A percentile compares a stretch with the other conserved stretches of the same genome.
Conservation (phyloP, 2,888 invertebrate genomes). For the Magallana nippona region DNA sequence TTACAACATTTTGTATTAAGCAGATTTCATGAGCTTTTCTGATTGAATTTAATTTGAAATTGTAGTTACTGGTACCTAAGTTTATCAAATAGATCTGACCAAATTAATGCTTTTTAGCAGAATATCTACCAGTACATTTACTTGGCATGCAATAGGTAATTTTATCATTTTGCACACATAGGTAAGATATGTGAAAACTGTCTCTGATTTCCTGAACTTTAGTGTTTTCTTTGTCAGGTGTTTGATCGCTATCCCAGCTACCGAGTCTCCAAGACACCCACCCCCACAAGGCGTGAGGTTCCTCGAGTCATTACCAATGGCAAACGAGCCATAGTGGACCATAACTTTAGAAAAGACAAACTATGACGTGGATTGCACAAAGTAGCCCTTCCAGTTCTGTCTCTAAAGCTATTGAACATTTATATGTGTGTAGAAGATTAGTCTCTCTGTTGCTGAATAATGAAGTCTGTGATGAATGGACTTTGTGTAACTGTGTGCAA, state of each 20-base stretch:
- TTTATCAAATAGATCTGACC: no score
- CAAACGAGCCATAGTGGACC: constrained; percentile 61
- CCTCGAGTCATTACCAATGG: constrained; percentile 67
- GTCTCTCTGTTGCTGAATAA: neutral
- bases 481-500: neutral
- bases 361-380: constrained; percentile 48
- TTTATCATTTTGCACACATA: no score
- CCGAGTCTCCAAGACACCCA: constrained; percentile 64
- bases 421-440: neutral
- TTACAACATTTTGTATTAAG: no score
- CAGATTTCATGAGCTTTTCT: no score
- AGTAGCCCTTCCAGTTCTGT: neutral
- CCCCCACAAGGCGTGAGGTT: constrained; percentile 64
- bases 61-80: no score
- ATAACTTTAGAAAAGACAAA: constrained; percentile 59
- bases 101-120: no score
- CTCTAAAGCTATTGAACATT: neutral
- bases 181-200: no score
- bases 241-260: constrained; percentile 56
- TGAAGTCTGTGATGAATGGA: neutral
- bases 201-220: no score
- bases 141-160: no score
- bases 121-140: no score
- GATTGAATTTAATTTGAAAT: no score
- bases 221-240: constrained; percentile 47